These are phyloP conservation scores for Chroicocephalus ridibundus DNA, from an alignment of 2,113 vertebrate genomes.

Conservation along the genomic window DNA sequence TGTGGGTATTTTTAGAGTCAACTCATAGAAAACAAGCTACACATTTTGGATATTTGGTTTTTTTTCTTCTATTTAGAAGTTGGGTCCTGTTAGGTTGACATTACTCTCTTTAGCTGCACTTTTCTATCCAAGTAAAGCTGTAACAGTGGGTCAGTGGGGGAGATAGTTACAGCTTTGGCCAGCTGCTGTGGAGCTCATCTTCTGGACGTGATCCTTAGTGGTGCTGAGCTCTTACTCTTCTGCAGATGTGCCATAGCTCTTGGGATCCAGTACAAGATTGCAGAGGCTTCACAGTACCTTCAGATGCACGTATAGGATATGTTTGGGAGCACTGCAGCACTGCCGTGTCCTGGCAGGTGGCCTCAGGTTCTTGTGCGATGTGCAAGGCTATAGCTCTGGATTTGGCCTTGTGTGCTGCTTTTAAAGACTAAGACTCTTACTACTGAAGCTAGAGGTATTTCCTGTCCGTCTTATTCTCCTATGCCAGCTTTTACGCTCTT, in stretches of 20 bases:
- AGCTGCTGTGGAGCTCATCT: not conserved
- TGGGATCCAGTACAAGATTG: not conserved
- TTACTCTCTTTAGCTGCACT: not conserved
- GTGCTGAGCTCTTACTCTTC: not conserved
- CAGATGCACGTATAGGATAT: not conserved
- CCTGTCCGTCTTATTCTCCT: not conserved
- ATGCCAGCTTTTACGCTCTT: not conserved
- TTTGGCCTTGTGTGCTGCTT: not conserved
- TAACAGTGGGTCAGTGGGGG: not conserved
- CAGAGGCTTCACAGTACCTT: not conserved
- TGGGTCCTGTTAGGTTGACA: not conserved
- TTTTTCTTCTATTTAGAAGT: not conserved
- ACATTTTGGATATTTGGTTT: not conserved
- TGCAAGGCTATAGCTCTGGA: not conserved
- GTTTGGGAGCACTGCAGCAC: not conserved
- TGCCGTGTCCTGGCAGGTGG: not conserved
- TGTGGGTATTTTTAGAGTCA: not conserved
- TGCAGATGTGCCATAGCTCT: not conserved
- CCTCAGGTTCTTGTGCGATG: not conserved
- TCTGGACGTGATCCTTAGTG: not conserved
- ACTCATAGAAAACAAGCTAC: not conserved
- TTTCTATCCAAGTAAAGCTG: not conserved
- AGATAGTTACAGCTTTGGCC: not conserved
- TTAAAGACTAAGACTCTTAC: not conserved
- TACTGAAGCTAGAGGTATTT: not conserved